phyloP scores from a whole-genome alignment of 2,797 vertebrate species.

The Lemur catta region DNA sequence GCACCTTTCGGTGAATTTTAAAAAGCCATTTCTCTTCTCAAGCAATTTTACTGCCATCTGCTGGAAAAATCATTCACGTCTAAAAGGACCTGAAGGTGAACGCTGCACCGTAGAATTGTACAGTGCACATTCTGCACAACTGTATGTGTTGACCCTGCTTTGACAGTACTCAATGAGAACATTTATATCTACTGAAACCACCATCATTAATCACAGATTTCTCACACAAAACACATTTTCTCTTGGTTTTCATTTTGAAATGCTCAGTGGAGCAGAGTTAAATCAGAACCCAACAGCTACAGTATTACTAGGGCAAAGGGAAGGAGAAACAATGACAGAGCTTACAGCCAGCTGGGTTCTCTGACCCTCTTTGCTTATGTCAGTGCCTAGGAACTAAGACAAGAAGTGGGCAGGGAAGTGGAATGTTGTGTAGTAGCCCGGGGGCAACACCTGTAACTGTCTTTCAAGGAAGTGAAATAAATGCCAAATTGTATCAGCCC shows the following conservation, averaged over 20 bases:
- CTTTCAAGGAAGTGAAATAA: background rate
- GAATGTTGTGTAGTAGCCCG: background rate
- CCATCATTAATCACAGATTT: background rate
- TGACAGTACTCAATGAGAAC: background rate
- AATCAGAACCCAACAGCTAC: background rate
- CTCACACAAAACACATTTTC: background rate
- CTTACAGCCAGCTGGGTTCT: background rate
- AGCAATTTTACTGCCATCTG: background rate
- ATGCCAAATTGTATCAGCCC: background rate
- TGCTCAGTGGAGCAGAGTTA: background rate
- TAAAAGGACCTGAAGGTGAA: background rate
- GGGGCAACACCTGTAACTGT: background rate
- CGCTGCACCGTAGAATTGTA: background rate
- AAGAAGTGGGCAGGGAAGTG: background rate
- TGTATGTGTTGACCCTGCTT: background rate
- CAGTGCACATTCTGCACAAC: background rate
- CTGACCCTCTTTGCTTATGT: background rate
- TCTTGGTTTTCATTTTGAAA: background rate
- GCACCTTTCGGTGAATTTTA: background rate
- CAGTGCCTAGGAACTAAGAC: too few relatives aligned
- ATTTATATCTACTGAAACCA: background rate
- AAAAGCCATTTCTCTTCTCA: background rate
- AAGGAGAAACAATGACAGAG: background rate
- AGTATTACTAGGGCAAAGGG: background rate
- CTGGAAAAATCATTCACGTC: background rate